Percentiles rank a stretch among this genome's conserved stretches.
These are phyloP conservation scores for Melanotaenia duboulayi DNA, from an alignment of 2,113 vertebrate species.

Conservation along the genomic window DNA sequence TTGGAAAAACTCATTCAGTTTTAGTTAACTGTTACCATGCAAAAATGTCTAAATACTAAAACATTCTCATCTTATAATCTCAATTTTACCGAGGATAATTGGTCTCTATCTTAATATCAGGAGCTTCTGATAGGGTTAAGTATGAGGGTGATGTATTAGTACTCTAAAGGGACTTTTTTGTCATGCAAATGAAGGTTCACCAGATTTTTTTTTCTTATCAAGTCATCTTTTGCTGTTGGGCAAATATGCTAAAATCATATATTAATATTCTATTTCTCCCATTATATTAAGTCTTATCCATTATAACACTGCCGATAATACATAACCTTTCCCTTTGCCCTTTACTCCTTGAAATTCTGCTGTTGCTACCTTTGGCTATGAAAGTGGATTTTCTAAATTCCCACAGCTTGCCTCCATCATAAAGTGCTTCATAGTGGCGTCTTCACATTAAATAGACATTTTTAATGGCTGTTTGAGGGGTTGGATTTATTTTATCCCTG, in stretches of 20 bases:
- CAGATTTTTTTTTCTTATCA: constrained; percentile 62
- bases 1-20: constrained; percentile 28
- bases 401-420: constrained; percentile 49
- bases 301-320: constrained; percentile 55
- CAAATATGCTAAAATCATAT: constrained; percentile 68
- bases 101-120: constrained; percentile 59
- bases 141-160: constrained; percentile 52
- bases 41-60: constrained; percentile 41
- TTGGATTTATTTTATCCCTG: constrained; percentile 40
- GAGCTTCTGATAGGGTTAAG: constrained; percentile 52
- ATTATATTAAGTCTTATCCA: constrained; percentile 56
- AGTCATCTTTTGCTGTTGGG: constrained; percentile 71
- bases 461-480: constrained; percentile 51
- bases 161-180: constrained; percentile 62
- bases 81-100: constrained; percentile 45
- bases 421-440: constrained; percentile 47
- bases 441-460: constrained; percentile 58
- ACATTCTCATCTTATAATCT: constrained; percentile 32
- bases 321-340: constrained; percentile 51
- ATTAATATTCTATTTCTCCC: constrained; percentile 63
- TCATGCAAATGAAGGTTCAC: constrained; percentile 70
- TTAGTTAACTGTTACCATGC: constrained; percentile 25
- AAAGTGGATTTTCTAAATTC: constrained; percentile 49
- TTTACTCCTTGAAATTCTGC: constrained; percentile 41
- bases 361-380: constrained; percentile 55